phyloP scores from a whole-genome alignment of 53 echinoderm and acorn worm genomes.

The Echinarachnius parma region DNA sequence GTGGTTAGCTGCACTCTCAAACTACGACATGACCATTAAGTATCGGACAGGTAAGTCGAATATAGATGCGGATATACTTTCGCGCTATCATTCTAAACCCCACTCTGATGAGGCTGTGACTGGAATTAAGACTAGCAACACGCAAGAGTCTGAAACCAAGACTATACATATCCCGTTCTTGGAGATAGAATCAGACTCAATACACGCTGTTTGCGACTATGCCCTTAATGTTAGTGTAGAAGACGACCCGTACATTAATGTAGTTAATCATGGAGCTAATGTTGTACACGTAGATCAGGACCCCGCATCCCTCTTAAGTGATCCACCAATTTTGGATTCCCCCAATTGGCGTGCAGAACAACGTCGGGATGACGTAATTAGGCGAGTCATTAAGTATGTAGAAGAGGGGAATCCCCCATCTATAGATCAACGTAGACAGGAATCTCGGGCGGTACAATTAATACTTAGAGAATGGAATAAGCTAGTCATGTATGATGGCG shows the following conservation, averaged over 20 bases:
- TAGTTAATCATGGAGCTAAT: background rate
- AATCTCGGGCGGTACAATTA: conserved; percentile 11
- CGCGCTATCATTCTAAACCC: too few species aligned
- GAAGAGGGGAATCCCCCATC: background rate
- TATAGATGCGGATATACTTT: too few species aligned
- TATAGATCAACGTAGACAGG: background rate
- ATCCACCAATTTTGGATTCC: background rate
- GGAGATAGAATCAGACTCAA: background rate
- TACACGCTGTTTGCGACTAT: background rate
- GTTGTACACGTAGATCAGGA: background rate
- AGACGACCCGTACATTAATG: background rate
- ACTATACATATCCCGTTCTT: too few species aligned
- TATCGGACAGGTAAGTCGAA: too few species aligned
- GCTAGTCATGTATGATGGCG: background rate
- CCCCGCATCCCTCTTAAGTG: background rate
- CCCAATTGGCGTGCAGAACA: conserved; percentile 20
- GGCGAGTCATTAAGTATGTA: background rate
- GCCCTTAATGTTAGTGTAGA: conserved; percentile 9
- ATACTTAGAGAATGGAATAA: conserved; percentile 35
- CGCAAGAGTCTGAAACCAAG: too few species aligned
- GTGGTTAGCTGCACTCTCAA: conserved; percentile 38
- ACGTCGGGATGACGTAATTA: conserved; percentile 2
- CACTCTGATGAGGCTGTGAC: too few species aligned
- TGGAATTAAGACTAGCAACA: too few species aligned
- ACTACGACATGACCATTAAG: too few species aligned